Conservation (phyloP, 2,888 invertebrate genomes). For the Monochamus alternatus region DNA sequence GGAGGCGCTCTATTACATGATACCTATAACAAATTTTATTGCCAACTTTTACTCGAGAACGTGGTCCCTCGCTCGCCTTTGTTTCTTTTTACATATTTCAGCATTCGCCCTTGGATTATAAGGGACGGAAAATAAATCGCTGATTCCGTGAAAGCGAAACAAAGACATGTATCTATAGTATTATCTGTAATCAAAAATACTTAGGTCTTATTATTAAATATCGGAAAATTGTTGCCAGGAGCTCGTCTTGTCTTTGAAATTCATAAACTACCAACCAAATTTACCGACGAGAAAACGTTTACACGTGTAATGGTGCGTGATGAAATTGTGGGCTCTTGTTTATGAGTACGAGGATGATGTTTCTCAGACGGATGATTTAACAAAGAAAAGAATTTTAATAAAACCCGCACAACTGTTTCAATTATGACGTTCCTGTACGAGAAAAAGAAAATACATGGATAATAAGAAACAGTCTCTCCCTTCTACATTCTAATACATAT, state of each 20-base stretch:
- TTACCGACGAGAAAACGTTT: neutral
- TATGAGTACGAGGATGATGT: neutral
- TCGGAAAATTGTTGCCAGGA: too few relatives aligned
- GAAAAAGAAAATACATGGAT: neutral
- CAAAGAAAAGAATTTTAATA: slow-evolving; percentile 12
- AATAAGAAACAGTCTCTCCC: neutral
- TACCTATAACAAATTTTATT: slow-evolving; percentile 13
- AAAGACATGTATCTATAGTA: too few relatives aligned
- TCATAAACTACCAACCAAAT: neutral
- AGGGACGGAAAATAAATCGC: too few relatives aligned
- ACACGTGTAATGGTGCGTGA: slow-evolving; percentile 10
- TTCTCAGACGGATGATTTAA: slow-evolving; percentile 2
- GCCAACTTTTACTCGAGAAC: neutral
- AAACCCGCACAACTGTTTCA: slow-evolving; percentile 12
- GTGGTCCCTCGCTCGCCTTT: neutral
- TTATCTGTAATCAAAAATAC: too few relatives aligned
- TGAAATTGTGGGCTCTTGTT: neutral
- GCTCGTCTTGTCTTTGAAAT: neutral
- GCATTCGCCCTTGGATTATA: too few relatives aligned
- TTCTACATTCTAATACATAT: neutral
- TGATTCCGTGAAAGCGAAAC: too few relatives aligned
- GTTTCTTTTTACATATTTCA: neutral
- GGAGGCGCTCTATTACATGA: neutral
- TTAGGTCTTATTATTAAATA: too few relatives aligned
- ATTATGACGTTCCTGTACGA: slow-evolving; percentile 3